Base-by-base conservation (phyloP, 2,888 invertebrate species). In the Napeogenes sylphis region DNA sequence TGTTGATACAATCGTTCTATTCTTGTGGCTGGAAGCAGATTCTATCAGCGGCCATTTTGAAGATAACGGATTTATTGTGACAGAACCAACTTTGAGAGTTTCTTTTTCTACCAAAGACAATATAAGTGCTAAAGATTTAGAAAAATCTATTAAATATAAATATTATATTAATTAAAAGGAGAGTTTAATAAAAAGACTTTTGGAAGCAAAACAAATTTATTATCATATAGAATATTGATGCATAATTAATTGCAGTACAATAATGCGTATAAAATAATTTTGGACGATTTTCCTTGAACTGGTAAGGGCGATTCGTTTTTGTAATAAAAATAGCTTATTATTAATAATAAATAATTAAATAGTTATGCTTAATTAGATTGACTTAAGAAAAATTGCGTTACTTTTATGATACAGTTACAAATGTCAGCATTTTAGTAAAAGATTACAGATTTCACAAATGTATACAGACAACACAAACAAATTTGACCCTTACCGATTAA, bases 41-140 rank as follows among this genome's bases (percentile, higher is more conserved):
- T 77, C 80, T 4, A 76, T 87, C 51, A 78, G 75, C 12, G 96
- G 96, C 2, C 85, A 83, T 63, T 96, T 96, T 80, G 93, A 93
- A 1, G 94, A 95, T 70, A 96, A 97, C 81, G 97, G 96, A 0
- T 94, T 96, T 42, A 87, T 92, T 10, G 74, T 92, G 55, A 85
- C 89, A 0, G 75, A 81, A 14, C 72, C 80, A 1, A 67, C 72
- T 12, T 67, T 75, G 0, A 68, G 67, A 47, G 70, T 81, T 0
- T 72, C 65, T 30, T 89, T 79, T 59, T 59, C 72, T 4, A 79
- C 75, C 13, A 68, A 71, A 32, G 70, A 68, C 13, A 62, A 75
- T 3, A 67, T 86, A 21, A 63, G 75, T 8, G 70, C 77, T 4
- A 63, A 70, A 13, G 71, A 76, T 6, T 70, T 90, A 51, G 66